Evolutionary conservation across 2,888 invertebrate species (phyloP), one percentile per base, ranked within the genome.

Genomic region (Resseliella maxima): DNA sequence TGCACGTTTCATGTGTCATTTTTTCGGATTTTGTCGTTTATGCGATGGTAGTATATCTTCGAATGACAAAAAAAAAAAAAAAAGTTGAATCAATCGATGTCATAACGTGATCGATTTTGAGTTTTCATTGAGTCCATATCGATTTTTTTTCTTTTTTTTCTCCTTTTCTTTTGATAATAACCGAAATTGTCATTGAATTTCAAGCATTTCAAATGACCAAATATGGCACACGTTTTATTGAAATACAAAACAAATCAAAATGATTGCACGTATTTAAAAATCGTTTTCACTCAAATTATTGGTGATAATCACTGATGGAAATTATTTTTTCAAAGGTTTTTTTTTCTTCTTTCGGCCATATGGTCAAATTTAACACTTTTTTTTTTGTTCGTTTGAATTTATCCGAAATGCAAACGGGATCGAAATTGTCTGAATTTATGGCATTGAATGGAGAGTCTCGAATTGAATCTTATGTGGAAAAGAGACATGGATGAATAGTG

Each of bases 201-300:
- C 38, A 38, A n/a, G 38, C 24, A 38, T 83, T 38, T 83, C n/a
- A 83, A 83, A 83, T 83, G 36, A 38, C 83, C 83, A 83, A 38
- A 83, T 38, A 83, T 83, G 38, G 38, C 83, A 83, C 83, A 83
- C 83, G 83, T 83, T 38, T 83, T 21, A 83, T 83, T 83, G 21
- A 38, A 83, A 5, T 24, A n/a, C 24, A 83, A 21, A 21, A n/a
- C 15, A 24, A 38, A 15, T 15, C 5, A 5, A 36, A 38, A 83
- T 83, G 83, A 10, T 38, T n/a, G 38, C 83, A 83, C 38, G 83
- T 83, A 38, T 38, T n/a, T 21, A 24, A 38, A 83, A 83, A 21
- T 38, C n/a, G 36, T 38, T 83, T 38, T 38, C 24, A n/a, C 38
- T n/a, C 15, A 83, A 83, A 83, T 83, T 38, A 83, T 83, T 83